Base-by-base conservation (phyloP, 1,140 invertebrate genomes). In the Chionoecetes opilio region DNA sequence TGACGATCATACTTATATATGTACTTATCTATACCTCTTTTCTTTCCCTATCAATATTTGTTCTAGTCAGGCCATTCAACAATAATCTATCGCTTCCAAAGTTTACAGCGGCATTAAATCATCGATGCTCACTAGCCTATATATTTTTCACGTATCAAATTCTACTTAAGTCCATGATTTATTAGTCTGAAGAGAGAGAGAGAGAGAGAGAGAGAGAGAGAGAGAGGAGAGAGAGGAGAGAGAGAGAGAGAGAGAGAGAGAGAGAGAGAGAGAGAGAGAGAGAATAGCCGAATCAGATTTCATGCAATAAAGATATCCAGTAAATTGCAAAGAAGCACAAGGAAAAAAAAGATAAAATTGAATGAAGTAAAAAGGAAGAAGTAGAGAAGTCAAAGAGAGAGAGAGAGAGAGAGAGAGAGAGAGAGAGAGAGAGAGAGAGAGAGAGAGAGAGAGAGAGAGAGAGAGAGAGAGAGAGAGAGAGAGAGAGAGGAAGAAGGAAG, bases 121-220 rank as follows among this genome's bases (percentile, higher is more conserved):
- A 75, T n/a, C 63, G 26, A 75, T 75, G n/a, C 63, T 75, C n/a
- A n/a, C n/a, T n/a, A n/a, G n/a, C n/a, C n/a, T n/a, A n/a, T 75
- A 5, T 75, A 75, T n/a, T n/a, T n/a, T 75, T 75, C 63, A 2
- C 63, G 63, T 17, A 75, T 75, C 63, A 75, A 75, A 75, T 75
- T 75, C 63, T 8, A n/a, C 63, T 75, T n/a, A 0, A 75, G 11
- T n/a, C 1, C 21, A n/a, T 21, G 63, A 75, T 75, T 75, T 75
- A 75, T 75, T 1, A 2, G 63, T 75, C 21, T 6, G 63, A n/a
- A 75, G 63, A n/a, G 63, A n/a, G 63, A 75, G 63, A n/a, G 63
- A n/a, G n/a, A n/a, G 63, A 75, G 63, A 75, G 63, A n/a, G 63
- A 75, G 63, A 75, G 63, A 75, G 63, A 75, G 63, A 75, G 63